A percentile compares a stretch with the other conserved stretches of the same genome.
phyloP scores from a whole-genome alignment of 2,113 vertebrate genomes.

The Irena cyanogastra region DNA sequence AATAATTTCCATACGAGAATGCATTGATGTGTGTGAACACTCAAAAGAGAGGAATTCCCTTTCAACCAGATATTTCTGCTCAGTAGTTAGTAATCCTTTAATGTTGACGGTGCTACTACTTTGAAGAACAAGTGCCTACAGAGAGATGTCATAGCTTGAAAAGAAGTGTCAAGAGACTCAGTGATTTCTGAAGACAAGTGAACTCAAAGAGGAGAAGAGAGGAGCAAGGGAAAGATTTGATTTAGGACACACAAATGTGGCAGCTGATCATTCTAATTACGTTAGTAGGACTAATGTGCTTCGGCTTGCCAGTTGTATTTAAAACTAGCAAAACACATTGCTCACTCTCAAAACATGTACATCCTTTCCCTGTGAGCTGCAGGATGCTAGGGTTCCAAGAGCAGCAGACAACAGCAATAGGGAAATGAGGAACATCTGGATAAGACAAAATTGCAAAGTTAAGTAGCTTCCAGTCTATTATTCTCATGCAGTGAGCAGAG shows the following conservation, averaged over 20 bases:
- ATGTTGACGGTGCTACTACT: neutral
- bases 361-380: neutral
- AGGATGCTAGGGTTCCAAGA: neutral
- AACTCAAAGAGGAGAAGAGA: neutral
- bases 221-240: neutral
- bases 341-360: neutral
- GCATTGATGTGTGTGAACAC: neutral
- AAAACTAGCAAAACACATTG: neutral
- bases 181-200: neutral
- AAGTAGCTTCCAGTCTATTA: neutral
- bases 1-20: neutral
- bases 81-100: neutral
- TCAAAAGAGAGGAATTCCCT: slow-evolving; percentile 5
- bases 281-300: neutral
- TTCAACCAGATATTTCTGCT: neutral
- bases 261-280: neutral
- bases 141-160: neutral
- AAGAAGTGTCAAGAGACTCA: neutral
- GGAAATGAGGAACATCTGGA: neutral
- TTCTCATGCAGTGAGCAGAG: neutral
- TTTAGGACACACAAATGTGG: neutral
- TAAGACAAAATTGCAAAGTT: neutral
- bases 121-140: neutral
- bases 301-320: neutral
- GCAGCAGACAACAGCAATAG: neutral